Base-by-base conservation (phyloP, 2,113 vertebrate genomes). In the Hydrolagus affinis region DNA sequence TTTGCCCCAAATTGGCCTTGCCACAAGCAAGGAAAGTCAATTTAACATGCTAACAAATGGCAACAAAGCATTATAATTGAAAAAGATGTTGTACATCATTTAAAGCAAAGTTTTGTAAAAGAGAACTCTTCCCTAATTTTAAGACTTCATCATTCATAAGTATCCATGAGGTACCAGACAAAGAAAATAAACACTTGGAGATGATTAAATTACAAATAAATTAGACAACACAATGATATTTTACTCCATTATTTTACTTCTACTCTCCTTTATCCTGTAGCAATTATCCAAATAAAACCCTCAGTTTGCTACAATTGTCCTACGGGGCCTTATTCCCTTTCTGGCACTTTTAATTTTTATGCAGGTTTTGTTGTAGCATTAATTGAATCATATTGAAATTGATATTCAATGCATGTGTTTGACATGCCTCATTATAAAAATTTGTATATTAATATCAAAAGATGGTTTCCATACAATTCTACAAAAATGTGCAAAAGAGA, bases 271-370 rank as follows among this genome's bases (percentile, higher is more conserved):
- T 83, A 19, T 30, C 28, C 21, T 68, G 28, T 10, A 83, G 62
- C 62, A 83, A 83, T 83, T 83, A 83, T 28, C 78, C 17, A 66
- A 66, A 32, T 83, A 28, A 83, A 83, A 66, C 60, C 14, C 62
- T 21, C 25, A 66, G 78, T 32, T 66, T 83, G 59, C 21, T 83
- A 56, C 64, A 83, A 25, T 66, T 68, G 62, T 64, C 78, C 28
- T 83, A 11, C 32, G 59, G 62, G 78, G 32, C 14, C 15, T 30
- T 66, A 83, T 30, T 83, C 78, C 60, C 78, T 21, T 68, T 66
- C 17, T 17, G 30, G 17, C 62, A 66, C 23, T 83, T 77, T 83
- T 30, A 83, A 30, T 83, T 74, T 60, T 62, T 83, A 32, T 83
- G 64, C 78, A 66, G 28, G 17, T 83, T 83, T 83, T 32, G 15